A percentile compares a stretch with the other conserved stretches of the same genome.
Evolutionary conservation across 92 coral and sea anemone species (phyloP).

Genomic region (Phymanthus crucifer): DNA sequence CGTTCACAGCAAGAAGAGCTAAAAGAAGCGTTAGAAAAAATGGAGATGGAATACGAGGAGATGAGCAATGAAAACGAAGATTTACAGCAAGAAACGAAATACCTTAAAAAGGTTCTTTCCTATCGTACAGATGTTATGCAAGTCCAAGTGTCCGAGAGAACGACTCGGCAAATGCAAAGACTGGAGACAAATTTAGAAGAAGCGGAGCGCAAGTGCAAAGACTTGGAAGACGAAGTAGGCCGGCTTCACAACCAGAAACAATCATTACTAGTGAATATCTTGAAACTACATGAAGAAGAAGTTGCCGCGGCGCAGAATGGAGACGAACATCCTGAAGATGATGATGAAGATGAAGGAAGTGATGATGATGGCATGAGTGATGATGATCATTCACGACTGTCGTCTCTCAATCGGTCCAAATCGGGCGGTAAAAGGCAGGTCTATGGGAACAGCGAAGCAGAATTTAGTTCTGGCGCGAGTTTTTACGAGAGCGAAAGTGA

Average conservation of each 20-base stretch:
- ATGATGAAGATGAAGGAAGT: slow-evolving; percentile 40
- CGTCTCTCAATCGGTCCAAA: slow-evolving; percentile 12
- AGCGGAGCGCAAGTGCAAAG: slow-evolving; percentile 81
- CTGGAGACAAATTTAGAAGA: slow-evolving; percentile 79
- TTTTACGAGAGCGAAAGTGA: slow-evolving; percentile 64
- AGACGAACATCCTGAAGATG: slow-evolving; percentile 44
- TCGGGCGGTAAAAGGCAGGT: slow-evolving; percentile 12
- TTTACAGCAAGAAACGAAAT: slow-evolving; percentile 76
- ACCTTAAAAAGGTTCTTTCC: slow-evolving; percentile 88
- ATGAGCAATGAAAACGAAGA: slow-evolving; percentile 73
- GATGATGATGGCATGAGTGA: slow-evolving; percentile 47
- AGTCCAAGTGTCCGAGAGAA: slow-evolving; percentile 64
- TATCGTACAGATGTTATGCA: slow-evolving; percentile 86
- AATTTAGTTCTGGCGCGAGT: slow-evolving; percentile 61
- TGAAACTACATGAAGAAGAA: slow-evolving; percentile 66
- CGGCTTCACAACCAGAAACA: slow-evolving; percentile 88
- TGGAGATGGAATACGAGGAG: slow-evolving; percentile 69
- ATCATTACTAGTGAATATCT: slow-evolving; percentile 68
- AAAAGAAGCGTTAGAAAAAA: slow-evolving; percentile 45
- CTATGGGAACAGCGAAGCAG: slow-evolving; percentile 48
- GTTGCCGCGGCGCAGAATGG: slow-evolving; percentile 42
- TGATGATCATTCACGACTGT: background rate
- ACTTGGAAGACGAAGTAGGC: slow-evolving; percentile 81
- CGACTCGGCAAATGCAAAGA: slow-evolving; percentile 70
- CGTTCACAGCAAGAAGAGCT: slow-evolving; percentile 48